A percentile compares a stretch with the other conserved stretches of the same genome.
Conservation (phyloP, 1,140 invertebrate species). For the Panulirus ornatus region DNA sequence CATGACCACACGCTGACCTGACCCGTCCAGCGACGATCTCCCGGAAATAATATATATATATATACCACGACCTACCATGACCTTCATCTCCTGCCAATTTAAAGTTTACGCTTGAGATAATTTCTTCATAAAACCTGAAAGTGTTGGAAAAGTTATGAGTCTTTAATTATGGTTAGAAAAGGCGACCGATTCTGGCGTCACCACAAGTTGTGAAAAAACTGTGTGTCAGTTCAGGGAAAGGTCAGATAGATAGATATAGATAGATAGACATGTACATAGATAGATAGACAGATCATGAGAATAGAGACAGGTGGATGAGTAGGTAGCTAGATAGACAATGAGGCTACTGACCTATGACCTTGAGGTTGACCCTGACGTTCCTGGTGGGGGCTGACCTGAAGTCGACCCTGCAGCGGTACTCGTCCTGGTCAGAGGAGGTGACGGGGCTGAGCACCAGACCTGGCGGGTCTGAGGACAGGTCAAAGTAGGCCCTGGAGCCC, state of each 20-base stretch:
- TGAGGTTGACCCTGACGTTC: constrained; percentile 77
- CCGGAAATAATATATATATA: too few relatives aligned
- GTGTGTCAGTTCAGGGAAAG: background rate
- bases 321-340: too few relatives aligned
- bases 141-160: too few relatives aligned
- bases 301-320: too few relatives aligned
- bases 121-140: too few relatives aligned
- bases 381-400: constrained; percentile 78
- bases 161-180: background rate
- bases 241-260: background rate
- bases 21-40: too few relatives aligned
- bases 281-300: background rate
- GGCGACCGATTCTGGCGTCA: background rate
- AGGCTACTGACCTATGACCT: constrained; percentile 78
- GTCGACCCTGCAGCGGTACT: constrained; percentile 78
- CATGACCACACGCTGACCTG: too few relatives aligned
- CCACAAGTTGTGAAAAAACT: background rate
- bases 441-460: constrained; percentile 56
- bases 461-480: constrained; percentile 46
- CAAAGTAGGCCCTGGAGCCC: constrained; percentile 46
- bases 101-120: too few relatives aligned
- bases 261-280: background rate
- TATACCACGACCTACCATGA: too few relatives aligned
- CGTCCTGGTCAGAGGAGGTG: constrained; percentile 34
- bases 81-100: too few relatives aligned